A percentile compares a stretch with the other conserved stretches of the same genome.
Evolutionary conservation across 2,113 vertebrate genomes (phyloP).

Genomic region (Lethenteron reissneri): DNA sequence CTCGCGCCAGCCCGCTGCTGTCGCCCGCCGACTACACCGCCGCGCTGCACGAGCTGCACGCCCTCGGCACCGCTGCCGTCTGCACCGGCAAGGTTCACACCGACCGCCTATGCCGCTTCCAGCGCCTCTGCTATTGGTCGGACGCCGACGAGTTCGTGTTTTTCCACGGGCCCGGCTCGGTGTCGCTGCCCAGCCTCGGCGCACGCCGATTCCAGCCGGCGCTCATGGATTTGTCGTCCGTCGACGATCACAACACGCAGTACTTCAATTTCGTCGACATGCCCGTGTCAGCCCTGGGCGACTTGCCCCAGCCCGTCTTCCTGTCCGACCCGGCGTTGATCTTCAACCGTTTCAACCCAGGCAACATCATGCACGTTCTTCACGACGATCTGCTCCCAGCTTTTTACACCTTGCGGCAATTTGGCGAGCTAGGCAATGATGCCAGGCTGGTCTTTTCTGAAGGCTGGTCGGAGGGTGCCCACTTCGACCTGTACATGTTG

Average conservation of each 20-base stretch:
- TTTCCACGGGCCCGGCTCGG: conserved; percentile 67
- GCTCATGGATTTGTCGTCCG: conserved; percentile 69
- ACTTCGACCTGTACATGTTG: conserved; percentile 75
- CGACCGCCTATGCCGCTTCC: conserved; percentile 74
- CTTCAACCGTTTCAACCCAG: conserved; percentile 78
- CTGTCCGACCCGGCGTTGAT: conserved; percentile 77
- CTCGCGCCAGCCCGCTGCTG: conserved; percentile 35
- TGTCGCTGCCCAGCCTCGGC: conserved; percentile 82
- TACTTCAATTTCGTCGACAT: conserved; percentile 96
- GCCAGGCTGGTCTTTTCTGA: conserved; percentile 87
- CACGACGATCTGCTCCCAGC: conserved; percentile 80
- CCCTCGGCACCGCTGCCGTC: conserved; percentile 77
- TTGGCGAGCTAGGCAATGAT: conserved; percentile 46
- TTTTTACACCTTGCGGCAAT: conserved; percentile 84
- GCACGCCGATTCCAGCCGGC: conserved; percentile 79
- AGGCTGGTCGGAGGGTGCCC: conserved; percentile 61
- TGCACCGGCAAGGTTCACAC: conserved; percentile 90
- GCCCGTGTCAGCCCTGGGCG: conserved; percentile 56
- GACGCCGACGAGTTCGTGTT: conserved; percentile 87
- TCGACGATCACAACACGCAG: conserved; percentile 92
- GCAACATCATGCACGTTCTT: conserved; percentile 94
- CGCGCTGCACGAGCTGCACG: conserved; percentile 48
- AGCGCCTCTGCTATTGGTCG: conserved; percentile 73
- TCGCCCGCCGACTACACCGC: conserved; percentile 54
- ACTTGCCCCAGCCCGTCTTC: conserved; percentile 78